These are phyloP conservation scores for Neostethus bicornis DNA, from an alignment of 2,797 vertebrate genomes.

Conservation along the genomic window DNA sequence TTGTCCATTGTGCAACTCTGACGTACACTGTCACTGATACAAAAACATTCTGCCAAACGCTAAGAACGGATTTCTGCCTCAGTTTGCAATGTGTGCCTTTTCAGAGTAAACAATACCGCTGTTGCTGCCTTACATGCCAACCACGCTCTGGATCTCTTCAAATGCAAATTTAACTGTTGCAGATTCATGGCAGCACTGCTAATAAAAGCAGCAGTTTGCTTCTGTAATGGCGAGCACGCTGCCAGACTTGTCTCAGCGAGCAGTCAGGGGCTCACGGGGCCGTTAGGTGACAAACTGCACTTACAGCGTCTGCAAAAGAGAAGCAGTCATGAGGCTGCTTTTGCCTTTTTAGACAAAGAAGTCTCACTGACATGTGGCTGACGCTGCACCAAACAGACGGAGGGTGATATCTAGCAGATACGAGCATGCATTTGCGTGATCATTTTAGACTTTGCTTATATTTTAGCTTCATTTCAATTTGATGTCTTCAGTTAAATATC, in stretches of 20 bases:
- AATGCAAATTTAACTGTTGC: constrained; percentile 53
- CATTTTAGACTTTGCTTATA: constrained; percentile 55
- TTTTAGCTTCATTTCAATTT: constrained; percentile 27
- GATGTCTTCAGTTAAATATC: background rate
- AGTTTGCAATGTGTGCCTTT: constrained; percentile 29
- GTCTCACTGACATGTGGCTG: constrained; percentile 43
- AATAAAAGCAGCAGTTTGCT: constrained; percentile 44
- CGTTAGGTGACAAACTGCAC: constrained; percentile 49
- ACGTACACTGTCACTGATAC: constrained; percentile 4
- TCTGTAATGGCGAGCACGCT: constrained; percentile 26
- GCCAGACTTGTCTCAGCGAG: constrained; percentile 43
- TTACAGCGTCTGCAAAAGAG: constrained; percentile 48
- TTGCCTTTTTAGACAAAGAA: constrained; percentile 58
- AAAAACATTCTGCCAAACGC: constrained; percentile 24
- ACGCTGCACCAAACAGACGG: constrained; percentile 52
- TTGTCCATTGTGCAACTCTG: constrained; percentile 8
- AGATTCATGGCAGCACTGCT: constrained; percentile 38
- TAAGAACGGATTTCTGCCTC: constrained; percentile 26
- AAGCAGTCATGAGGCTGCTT: constrained; percentile 34
- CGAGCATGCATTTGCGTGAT: constrained; percentile 55
- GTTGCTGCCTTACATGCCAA: constrained; percentile 37
- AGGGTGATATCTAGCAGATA: constrained; percentile 43
- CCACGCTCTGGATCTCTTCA: constrained; percentile 29
- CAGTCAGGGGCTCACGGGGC: constrained; percentile 35
- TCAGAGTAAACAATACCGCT: constrained; percentile 44